These are phyloP conservation scores for Pelvicachromis taeniatus DNA, from an alignment of 2,113 vertebrate genomes.

Conservation along the genomic window DNA sequence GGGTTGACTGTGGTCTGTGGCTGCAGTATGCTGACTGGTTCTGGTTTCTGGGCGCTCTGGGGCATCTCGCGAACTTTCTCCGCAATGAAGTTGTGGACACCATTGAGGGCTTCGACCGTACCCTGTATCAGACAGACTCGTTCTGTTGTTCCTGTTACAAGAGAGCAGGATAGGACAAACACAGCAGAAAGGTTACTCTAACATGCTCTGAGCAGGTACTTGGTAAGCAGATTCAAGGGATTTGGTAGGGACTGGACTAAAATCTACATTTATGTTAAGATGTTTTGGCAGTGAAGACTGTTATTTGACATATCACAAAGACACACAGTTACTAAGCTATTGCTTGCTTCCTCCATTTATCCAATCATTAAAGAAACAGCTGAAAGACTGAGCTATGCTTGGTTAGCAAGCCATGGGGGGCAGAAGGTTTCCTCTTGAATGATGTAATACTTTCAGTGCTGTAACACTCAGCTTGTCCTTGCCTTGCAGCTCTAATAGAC, in stretches of 20 bases:
- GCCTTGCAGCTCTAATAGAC: constrained; percentile 50
- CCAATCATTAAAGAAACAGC: constrained; percentile 53
- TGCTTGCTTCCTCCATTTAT: constrained; percentile 37
- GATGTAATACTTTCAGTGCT: constrained; percentile 64
- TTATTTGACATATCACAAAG: constrained; percentile 37
- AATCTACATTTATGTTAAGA: constrained; percentile 18
- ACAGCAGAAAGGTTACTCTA: constrained; percentile 1
- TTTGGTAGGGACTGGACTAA: background rate
- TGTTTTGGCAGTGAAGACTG: constrained; percentile 18
- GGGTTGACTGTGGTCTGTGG: constrained; percentile 99
- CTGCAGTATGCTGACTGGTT: constrained; percentile 98
- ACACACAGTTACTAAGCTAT: constrained; percentile 30
- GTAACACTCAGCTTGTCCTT: constrained; percentile 34
- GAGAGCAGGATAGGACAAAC: constrained; percentile 6
- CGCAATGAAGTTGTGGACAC: constrained; percentile 98
- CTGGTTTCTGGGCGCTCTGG: constrained; percentile 97
- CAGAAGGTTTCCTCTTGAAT: constrained; percentile 57
- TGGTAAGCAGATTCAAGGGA: constrained; percentile 8
- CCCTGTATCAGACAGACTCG: constrained; percentile 99
- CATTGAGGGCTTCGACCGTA: constrained; percentile 97
- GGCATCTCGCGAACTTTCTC: constrained; percentile 99
- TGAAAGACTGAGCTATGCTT: constrained; percentile 49
- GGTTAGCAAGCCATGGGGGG: constrained; percentile 35
- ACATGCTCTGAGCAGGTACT: background rate
- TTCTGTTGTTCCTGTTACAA: constrained; percentile 91